These are phyloP conservation scores for Typhlichthys eigenmanni DNA, from an alignment of 2,797 vertebrate genomes.

Conservation along the genomic window DNA sequence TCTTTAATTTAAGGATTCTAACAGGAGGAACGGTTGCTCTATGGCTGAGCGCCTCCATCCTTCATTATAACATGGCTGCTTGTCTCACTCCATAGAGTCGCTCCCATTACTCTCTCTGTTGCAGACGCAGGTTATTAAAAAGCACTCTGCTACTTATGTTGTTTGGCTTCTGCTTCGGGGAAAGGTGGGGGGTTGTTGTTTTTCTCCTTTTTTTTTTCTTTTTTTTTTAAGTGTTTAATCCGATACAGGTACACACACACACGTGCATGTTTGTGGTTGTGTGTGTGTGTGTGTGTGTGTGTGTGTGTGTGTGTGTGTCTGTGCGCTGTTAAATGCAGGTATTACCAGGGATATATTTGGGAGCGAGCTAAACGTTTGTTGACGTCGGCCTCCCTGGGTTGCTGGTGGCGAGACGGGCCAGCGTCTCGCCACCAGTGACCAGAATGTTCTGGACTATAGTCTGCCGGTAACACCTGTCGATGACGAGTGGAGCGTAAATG, in stretches of 20 bases:
- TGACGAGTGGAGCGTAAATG: too few relatives aligned
- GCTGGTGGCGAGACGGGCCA: too few relatives aligned
- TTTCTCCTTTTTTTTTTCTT: constrained; percentile 27
- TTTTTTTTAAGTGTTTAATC: constrained; percentile 33
- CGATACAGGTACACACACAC: neutral
- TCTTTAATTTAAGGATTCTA: constrained; percentile 79
- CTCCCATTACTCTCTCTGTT: constrained; percentile 71
- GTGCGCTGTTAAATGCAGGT: neutral
- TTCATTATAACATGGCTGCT: constrained; percentile 80
- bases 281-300: constrained; percentile 1
- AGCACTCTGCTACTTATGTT: constrained; percentile 51
- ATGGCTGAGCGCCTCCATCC: constrained; percentile 73
- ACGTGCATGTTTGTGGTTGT: neutral
- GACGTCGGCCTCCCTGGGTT: too few relatives aligned
- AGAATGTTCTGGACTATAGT: too few relatives aligned
- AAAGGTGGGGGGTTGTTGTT: constrained; percentile 11
- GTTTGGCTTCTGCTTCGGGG: constrained; percentile 37
- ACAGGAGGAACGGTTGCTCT: constrained; percentile 66
- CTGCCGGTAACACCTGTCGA: too few relatives aligned
- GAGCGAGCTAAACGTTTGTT: too few relatives aligned
- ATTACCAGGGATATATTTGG: too few relatives aligned
- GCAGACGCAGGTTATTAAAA: constrained; percentile 74
- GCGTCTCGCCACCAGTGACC: too few relatives aligned
- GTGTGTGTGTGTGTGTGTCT: constrained; percentile 1
- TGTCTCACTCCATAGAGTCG: constrained; percentile 73